These are phyloP conservation scores for Calyptommatus sinebrachiatus DNA, from an alignment of 2,113 vertebrate species.

Conservation along the genomic window DNA sequence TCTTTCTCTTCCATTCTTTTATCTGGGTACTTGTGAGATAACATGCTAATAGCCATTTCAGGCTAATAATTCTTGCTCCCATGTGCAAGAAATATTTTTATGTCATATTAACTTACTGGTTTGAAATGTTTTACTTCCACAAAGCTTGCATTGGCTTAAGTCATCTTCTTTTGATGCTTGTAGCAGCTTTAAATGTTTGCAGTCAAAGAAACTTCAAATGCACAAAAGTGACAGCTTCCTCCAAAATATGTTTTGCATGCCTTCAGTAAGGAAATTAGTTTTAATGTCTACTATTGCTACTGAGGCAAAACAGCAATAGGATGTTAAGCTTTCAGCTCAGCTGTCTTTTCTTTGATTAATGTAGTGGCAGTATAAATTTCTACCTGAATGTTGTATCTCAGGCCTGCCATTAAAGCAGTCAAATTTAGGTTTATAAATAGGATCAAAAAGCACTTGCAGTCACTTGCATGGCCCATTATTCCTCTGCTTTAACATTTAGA, in stretches of 20 bases:
- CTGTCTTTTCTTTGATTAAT: conserved; percentile 16
- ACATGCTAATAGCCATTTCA: rapidly evolving
- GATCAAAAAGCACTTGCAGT: conserved; percentile 8
- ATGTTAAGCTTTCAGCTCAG: conserved; percentile 6
- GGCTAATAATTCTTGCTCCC: rapidly evolving
- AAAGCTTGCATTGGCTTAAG: rapidly evolving
- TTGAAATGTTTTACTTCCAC: background rate
- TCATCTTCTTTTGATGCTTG: background rate
- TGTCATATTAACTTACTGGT: background rate
- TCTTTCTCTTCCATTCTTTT: background rate
- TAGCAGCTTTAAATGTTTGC: background rate
- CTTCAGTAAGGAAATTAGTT: background rate
- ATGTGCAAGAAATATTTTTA: rapidly evolving
- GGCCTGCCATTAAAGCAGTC: background rate
- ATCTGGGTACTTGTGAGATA: background rate
- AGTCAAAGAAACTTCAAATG: background rate
- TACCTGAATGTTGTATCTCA: background rate
- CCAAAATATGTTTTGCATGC: background rate
- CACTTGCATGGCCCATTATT: background rate
- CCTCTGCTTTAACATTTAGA: background rate
- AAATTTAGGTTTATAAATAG: background rate
- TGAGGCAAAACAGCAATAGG: background rate
- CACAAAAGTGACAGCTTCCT: background rate
- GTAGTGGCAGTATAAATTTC: background rate
- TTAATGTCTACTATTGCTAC: background rate